Percentiles rank a stretch among this genome's conserved stretches.
Conservation (phyloP, 2,113 vertebrate species). For the Steatornis caripensis region DNA sequence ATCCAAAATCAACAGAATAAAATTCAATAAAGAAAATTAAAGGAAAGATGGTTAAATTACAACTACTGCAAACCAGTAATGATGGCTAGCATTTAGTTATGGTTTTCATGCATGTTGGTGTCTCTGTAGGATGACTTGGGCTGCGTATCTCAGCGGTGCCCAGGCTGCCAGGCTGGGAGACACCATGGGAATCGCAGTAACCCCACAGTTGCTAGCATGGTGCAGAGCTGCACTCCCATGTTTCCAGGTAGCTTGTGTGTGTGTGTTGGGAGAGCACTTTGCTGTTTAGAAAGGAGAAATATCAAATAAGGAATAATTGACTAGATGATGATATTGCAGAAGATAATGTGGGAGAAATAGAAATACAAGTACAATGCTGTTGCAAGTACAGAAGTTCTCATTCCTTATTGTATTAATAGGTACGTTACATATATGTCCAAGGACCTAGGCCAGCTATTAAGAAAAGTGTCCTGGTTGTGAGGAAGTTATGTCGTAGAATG, state of each 20-base stretch:
- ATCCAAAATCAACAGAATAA: background rate
- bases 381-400: background rate
- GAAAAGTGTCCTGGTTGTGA: background rate
- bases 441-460: background rate
- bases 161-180: background rate
- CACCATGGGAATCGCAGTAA: background rate
- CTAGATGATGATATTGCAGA: background rate
- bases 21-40: background rate
- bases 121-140: background rate
- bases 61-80: background rate
- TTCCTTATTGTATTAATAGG: background rate
- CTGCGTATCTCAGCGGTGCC: background rate
- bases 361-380: background rate
- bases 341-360: background rate
- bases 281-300: background rate
- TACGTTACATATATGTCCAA: rapidly evolving
- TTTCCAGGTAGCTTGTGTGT: background rate
- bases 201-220: background rate
- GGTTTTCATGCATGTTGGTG: background rate
- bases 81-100: background rate
- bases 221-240: background rate
- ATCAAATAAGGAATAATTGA: background rate
- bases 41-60: background rate
- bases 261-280: background rate
- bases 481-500: background rate